phyloP scores from a whole-genome alignment of 2,797 vertebrate genomes.

The Lacerta viridis region DNA sequence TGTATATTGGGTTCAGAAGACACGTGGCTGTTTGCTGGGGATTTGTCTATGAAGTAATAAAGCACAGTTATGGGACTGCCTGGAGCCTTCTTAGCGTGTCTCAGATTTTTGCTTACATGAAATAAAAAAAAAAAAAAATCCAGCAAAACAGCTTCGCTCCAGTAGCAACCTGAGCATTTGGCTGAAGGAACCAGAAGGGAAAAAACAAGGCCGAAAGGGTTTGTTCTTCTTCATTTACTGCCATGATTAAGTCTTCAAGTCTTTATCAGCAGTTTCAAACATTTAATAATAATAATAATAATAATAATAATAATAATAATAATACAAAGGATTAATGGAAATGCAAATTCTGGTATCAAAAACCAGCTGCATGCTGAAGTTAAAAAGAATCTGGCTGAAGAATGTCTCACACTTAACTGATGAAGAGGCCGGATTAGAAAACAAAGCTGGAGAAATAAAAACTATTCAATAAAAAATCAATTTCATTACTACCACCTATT shows the following conservation, averaged over 20 bases:
- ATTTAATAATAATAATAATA: slow-evolving; percentile 18
- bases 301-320: slow-evolving; percentile 30
- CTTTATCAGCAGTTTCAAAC: slow-evolving; percentile 66
- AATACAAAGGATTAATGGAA: slow-evolving; percentile 39
- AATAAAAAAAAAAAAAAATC: slow-evolving; percentile 32
- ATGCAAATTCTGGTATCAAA: slow-evolving; percentile 62
- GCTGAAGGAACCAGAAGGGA: slow-evolving; percentile 54
- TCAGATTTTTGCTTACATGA: slow-evolving; percentile 57
- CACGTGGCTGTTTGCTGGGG: slow-evolving; percentile 38
- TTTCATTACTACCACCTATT: slow-evolving; percentile 76
- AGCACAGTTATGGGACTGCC: slow-evolving; percentile 33
- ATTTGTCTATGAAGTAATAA: slow-evolving; percentile 33
- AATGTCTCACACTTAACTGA: slow-evolving; percentile 64
- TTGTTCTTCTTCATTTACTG: slow-evolving; percentile 64
- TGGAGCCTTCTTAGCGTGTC: slow-evolving; percentile 47
- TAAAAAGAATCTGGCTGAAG: slow-evolving; percentile 62
- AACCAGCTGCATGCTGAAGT: slow-evolving; percentile 26
- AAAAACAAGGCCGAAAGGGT: slow-evolving; percentile 33
- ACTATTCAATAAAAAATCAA: slow-evolving; percentile 75
- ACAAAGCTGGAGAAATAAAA: slow-evolving; percentile 76
- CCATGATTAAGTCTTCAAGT: slow-evolving; percentile 44
- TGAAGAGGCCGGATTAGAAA: slow-evolving; percentile 64
- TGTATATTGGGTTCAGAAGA: slow-evolving; percentile 35
- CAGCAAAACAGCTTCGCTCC: slow-evolving; percentile 50
- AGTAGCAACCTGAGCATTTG: slow-evolving; percentile 46